Evolutionary conservation across 2,888 invertebrate species (phyloP).

Genomic region (Clistopyga incitator): DNA sequence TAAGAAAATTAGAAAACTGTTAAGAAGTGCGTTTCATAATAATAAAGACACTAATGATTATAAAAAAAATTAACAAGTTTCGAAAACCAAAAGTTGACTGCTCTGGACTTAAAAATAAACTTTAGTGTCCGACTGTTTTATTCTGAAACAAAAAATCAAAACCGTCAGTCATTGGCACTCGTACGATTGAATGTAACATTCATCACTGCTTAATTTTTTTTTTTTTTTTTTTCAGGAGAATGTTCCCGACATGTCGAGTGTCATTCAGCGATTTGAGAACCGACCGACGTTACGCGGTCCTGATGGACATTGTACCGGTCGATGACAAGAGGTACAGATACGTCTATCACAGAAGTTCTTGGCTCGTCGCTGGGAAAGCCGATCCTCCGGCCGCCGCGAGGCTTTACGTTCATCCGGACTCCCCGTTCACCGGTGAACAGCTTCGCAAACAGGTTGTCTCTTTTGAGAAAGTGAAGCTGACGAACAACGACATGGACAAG

Average conservation of each 20-base stretch:
- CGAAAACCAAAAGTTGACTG: no score
- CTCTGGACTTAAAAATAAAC: no score
- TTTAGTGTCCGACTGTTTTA: no score
- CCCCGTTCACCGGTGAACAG: conserved; percentile 92
- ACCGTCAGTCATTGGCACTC: not conserved
- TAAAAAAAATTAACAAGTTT: no score
- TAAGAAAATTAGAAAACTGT: no score
- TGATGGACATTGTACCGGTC: conserved; percentile 92
- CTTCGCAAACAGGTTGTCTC: conserved; percentile 92
- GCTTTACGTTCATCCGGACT: conserved; percentile 92
- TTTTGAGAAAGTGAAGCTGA: conserved; percentile 93
- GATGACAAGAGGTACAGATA: conserved; percentile 92
- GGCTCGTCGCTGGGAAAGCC: conserved; percentile 93
- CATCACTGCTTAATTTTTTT: conserved; percentile 61
- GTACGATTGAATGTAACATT: not conserved
- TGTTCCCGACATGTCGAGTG: conserved; percentile 93
- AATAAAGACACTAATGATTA: no score
- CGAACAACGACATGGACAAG: conserved; percentile 93
- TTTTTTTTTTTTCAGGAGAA: conserved; percentile 88
- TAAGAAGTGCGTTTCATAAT: no score
- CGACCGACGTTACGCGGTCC: conserved; percentile 89
- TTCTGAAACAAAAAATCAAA: not conserved
- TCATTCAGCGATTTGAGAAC: conserved; percentile 89
- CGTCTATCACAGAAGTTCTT: conserved; percentile 93
- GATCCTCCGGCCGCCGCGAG: conserved; percentile 90